phyloP scores from a whole-genome alignment of 2,888 invertebrate genomes.

The Agrotis exclamationis region DNA sequence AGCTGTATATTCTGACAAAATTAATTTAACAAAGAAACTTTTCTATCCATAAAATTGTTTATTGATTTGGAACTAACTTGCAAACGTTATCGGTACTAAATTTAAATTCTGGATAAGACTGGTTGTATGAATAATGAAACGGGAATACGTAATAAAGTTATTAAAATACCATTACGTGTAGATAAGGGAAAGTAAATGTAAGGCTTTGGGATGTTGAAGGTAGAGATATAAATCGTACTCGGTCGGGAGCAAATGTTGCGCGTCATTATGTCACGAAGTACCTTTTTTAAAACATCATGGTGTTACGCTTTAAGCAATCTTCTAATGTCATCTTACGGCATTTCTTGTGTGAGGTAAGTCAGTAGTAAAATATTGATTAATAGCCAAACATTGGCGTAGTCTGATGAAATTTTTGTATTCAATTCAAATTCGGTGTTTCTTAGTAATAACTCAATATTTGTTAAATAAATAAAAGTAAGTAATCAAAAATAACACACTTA shows the following conservation, averaged over 20 bases:
- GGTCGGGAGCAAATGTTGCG: conserved; percentile 59
- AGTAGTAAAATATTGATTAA: background rate
- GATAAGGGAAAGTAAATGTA: conserved; percentile 60
- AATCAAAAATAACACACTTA: no score
- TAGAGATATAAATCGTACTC: conserved; percentile 55
- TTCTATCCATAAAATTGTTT: conserved; percentile 58
- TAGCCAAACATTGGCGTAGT: background rate
- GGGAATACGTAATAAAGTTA: conserved; percentile 77
- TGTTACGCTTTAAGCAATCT: conserved; percentile 6
- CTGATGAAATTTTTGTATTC: background rate
- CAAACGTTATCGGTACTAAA: conserved; percentile 65
- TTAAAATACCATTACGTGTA: conserved; percentile 64
- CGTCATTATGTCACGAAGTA: conserved; percentile 39
- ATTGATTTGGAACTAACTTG: conserved; percentile 65
- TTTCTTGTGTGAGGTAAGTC: background rate
- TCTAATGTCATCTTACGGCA: background rate
- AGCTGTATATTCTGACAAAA: conserved; percentile 33
- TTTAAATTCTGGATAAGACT: conserved; percentile 76
- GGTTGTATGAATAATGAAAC: conserved; percentile 76
- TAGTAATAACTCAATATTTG: background rate
- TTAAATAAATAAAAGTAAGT: background rate
- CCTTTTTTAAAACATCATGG: conserved; percentile 29
- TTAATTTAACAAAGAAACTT: conserved; percentile 46
- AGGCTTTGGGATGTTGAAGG: conserved; percentile 52
- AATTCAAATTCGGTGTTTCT: background rate